phyloP scores from a whole-genome alignment of 2,888 invertebrate genomes.

The Lochmaea crataegi region DNA sequence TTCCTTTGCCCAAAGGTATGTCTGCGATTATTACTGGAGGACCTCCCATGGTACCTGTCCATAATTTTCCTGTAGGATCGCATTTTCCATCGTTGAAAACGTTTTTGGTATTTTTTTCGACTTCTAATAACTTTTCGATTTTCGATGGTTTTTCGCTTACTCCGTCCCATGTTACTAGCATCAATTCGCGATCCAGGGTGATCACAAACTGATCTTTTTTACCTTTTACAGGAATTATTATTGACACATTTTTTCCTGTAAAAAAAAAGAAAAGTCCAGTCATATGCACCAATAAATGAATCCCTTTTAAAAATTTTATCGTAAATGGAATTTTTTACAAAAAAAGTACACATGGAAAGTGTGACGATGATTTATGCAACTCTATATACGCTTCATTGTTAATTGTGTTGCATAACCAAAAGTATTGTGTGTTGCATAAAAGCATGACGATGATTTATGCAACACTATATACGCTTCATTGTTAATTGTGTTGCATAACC shows the following conservation, averaged over 20 bases:
- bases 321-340: too few relatives aligned
- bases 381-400: too few relatives aligned
- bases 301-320: too few relatives aligned
- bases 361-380: too few relatives aligned
- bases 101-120: conserved; percentile 69
- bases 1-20: conserved; percentile 48
- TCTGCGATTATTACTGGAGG: conserved; percentile 49
- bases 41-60: conserved; percentile 63
- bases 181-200: conserved; percentile 70
- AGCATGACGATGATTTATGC: too few relatives aligned
- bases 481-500: too few relatives aligned
- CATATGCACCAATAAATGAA: too few relatives aligned
- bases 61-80: conserved; percentile 78
- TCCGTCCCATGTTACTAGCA: conserved; percentile 77
- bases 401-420: too few relatives aligned
- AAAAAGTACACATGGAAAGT: too few relatives aligned
- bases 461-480: too few relatives aligned
- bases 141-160: conserved; percentile 66
- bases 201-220: conserved; percentile 73
- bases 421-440: too few relatives aligned
- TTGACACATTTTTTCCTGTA: conserved; percentile 29
- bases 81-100: conserved; percentile 85
- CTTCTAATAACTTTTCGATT: conserved; percentile 68
- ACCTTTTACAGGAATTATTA: conserved; percentile 65
- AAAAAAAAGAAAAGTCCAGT: too few relatives aligned